Evolutionary conservation across 2,888 invertebrate species (phyloP).

Genomic region (Odontomyia ornata): DNA sequence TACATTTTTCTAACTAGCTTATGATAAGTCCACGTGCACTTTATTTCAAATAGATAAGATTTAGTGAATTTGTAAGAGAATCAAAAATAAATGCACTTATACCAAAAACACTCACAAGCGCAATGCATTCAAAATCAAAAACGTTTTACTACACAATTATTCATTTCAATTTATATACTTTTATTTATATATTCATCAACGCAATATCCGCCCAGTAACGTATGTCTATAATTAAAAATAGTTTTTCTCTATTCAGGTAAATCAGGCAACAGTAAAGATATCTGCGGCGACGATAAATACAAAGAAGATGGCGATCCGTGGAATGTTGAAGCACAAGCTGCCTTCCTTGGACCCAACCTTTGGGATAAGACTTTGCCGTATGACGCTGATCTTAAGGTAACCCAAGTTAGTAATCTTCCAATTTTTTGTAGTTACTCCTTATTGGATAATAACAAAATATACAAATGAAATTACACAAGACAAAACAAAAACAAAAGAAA

Average conservation of each 20-base stretch:
- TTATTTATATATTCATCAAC: not conserved
- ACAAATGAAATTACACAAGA: not conserved
- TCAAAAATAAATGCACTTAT: not conserved
- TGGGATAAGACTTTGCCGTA: constrained; percentile 95
- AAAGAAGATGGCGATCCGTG: constrained; percentile 88
- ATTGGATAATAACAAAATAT: constrained; percentile 8
- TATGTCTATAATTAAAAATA: constrained; percentile 53
- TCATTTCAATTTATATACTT: not conserved
- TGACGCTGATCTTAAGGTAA: constrained; percentile 95
- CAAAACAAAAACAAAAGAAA: too few species aligned
- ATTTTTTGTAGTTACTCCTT: constrained; percentile 46
- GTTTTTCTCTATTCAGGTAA: constrained; percentile 67
- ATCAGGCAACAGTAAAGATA: constrained; percentile 66
- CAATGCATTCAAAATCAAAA: not conserved
- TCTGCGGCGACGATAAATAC: constrained; percentile 69
- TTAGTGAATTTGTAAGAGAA: too few species aligned
- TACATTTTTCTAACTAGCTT: too few species aligned
- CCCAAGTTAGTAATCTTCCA: constrained; percentile 70
- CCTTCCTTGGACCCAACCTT: constrained; percentile 93
- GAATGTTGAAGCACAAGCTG: constrained; percentile 91
- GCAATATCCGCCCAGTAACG: constrained; percentile 47
- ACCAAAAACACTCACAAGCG: not conserved
- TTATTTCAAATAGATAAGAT: too few species aligned
- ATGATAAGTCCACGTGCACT: too few species aligned
- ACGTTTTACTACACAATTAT: not conserved